Percentiles rank a stretch among this genome's conserved stretches.
phyloP scores from a whole-genome alignment of 2,888 invertebrate genomes.

The Thysanoteuthis rhombus region DNA sequence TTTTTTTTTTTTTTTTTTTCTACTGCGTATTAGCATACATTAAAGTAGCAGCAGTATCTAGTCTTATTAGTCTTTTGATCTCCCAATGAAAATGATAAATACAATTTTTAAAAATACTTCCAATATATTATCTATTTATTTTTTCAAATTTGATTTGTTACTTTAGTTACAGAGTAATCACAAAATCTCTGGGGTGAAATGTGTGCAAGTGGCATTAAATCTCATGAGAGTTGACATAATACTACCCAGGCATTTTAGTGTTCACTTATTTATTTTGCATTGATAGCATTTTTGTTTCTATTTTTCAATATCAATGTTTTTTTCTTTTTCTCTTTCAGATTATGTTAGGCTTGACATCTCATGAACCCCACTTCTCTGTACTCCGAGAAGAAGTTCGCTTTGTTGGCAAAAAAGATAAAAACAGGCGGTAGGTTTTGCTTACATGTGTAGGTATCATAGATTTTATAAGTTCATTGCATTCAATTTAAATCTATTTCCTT shows the following conservation, averaged over 20 bases:
- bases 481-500: neutral
- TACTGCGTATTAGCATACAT: no score
- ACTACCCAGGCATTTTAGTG: neutral
- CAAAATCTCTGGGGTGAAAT: no score
- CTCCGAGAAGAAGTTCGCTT: slow-evolving; percentile 86
- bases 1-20: no score
- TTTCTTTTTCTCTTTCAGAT: slow-evolving; percentile 71
- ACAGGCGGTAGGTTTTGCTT: slow-evolving; percentile 50
- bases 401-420: slow-evolving; percentile 64
- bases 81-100: no score
- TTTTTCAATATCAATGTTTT: neutral
- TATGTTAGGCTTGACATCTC: slow-evolving; percentile 93
- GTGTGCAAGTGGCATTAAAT: no score
- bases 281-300: neutral
- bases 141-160: no score
- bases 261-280: neutral
- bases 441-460: neutral
- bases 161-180: no score
- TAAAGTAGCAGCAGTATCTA: no score
- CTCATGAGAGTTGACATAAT: no score
- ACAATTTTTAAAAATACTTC: no score
- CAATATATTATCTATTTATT: no score
- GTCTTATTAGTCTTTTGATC: no score
- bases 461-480: neutral
- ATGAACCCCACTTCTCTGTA: slow-evolving; percentile 94